These are phyloP conservation scores for Callyntrura guangdongensis DNA, from an alignment of 2,888 invertebrate species.

Conservation along the genomic window DNA sequence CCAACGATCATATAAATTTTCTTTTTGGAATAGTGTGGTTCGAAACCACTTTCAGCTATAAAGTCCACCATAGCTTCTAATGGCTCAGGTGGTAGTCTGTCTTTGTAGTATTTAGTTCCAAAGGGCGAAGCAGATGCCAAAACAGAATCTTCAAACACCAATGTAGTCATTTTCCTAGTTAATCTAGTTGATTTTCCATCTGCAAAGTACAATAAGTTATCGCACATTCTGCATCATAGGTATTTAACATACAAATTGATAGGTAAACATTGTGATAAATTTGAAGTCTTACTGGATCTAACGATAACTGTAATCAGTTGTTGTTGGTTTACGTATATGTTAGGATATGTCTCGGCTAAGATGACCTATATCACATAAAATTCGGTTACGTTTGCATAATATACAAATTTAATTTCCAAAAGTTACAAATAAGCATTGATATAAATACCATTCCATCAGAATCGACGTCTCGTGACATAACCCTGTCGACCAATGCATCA, in stretches of 20 bases:
- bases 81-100: slow-evolving; percentile 77
- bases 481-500: slow-evolving; percentile 61
- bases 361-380: slow-evolving; percentile 40
- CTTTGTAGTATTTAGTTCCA: slow-evolving; percentile 80
- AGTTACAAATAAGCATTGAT: no score
- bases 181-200: slow-evolving; percentile 80
- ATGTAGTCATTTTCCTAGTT: slow-evolving; percentile 80
- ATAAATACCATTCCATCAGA: slow-evolving; percentile 68
- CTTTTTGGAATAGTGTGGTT: slow-evolving; percentile 77
- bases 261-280: no score
- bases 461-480: slow-evolving; percentile 68
- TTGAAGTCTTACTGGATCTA: slow-evolving; percentile 66
- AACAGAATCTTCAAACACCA: slow-evolving; percentile 80
- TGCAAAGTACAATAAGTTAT: slow-evolving; percentile 45
- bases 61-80: slow-evolving; percentile 80
- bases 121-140: slow-evolving; percentile 80
- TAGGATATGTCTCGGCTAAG: slow-evolving; percentile 58
- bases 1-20: slow-evolving; percentile 81
- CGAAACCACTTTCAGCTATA: slow-evolving; percentile 76
- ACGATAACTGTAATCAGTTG: slow-evolving; percentile 70
- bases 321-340: slow-evolving; percentile 66
- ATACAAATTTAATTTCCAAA: no score
- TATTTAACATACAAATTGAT: no score
- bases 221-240: not conserved
- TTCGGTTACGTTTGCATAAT: not conserved